These are phyloP conservation scores for Oreamnos americanus DNA, from an alignment of 2,113 vertebrate genomes.

Conservation along the genomic window DNA sequence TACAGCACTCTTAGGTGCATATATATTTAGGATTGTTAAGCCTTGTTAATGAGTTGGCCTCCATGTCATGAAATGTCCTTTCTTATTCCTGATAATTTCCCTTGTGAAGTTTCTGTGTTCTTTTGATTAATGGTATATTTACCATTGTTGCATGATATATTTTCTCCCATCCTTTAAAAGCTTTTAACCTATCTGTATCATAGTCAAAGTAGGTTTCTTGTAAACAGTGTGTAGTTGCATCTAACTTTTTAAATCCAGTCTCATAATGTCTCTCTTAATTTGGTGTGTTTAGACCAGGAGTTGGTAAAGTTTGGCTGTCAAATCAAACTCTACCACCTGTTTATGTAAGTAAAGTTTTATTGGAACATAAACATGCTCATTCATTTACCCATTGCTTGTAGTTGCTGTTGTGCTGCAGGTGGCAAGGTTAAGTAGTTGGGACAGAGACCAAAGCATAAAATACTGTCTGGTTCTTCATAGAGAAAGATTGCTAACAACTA, in stretches of 20 bases:
- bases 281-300: background rate
- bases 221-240: background rate
- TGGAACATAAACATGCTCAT: background rate
- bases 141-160: background rate
- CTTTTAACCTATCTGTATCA: background rate
- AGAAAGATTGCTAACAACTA: background rate
- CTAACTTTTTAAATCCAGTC: background rate
- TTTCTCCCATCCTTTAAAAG: background rate
- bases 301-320: background rate
- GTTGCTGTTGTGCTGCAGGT: background rate
- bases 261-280: background rate
- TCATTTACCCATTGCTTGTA: background rate
- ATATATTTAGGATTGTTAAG: background rate
- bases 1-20: background rate
- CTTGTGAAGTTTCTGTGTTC: background rate
- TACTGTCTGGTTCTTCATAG: background rate
- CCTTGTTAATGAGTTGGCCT: background rate
- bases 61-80: background rate
- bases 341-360: conserved; percentile 1
- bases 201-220: background rate
- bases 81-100: background rate
- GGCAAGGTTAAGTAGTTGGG: background rate
- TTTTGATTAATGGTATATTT: background rate
- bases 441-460: background rate
- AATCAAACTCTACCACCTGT: background rate